These are phyloP conservation scores for Chaetodon auriga DNA, from an alignment of 2,113 vertebrate species.

Conservation along the genomic window DNA sequence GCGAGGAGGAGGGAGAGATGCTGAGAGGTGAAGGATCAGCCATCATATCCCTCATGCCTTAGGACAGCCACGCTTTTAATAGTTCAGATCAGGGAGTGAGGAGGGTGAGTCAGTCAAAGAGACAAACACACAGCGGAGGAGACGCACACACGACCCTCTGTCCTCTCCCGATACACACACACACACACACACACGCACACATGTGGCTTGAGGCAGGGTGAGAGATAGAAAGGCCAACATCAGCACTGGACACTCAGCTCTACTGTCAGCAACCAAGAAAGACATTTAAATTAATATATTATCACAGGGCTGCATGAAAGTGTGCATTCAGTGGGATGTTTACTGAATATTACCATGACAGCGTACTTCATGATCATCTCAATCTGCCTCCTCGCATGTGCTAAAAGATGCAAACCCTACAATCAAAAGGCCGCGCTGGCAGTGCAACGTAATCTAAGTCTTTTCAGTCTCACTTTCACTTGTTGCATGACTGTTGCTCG, in stretches of 20 bases:
- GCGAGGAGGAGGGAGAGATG: constrained; percentile 22
- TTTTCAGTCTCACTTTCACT: not conserved
- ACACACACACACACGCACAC: constrained; percentile 30
- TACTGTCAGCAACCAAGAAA: constrained; percentile 38
- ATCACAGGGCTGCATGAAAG: constrained; percentile 6
- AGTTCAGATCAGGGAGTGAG: constrained; percentile 67
- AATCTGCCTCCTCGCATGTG: not conserved
- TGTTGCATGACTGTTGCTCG: not conserved
- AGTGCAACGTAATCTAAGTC: not conserved
- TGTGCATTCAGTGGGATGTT: constrained; percentile 11
- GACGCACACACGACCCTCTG: constrained; percentile 49
- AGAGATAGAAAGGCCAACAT: constrained; percentile 61
- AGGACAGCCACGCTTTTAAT: constrained; percentile 74
- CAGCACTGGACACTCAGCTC: constrained; percentile 59
- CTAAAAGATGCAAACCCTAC: not conserved
- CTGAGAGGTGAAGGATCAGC: constrained; percentile 76
- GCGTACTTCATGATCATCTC: not conserved
- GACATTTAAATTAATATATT: constrained; percentile 41
- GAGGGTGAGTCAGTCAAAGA: constrained; percentile 75
- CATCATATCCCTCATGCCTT: constrained; percentile 65
- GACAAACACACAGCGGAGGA: constrained; percentile 50
- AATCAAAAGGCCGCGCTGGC: not conserved
- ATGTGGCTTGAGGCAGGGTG: constrained; percentile 56
- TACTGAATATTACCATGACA: not conserved
- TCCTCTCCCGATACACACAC: constrained; percentile 30